A percentile compares a stretch with the other conserved stretches of the same genome.
Evolutionary conservation across 2,113 vertebrate species (phyloP).

Genomic region (Lepidothrix coronata): DNA sequence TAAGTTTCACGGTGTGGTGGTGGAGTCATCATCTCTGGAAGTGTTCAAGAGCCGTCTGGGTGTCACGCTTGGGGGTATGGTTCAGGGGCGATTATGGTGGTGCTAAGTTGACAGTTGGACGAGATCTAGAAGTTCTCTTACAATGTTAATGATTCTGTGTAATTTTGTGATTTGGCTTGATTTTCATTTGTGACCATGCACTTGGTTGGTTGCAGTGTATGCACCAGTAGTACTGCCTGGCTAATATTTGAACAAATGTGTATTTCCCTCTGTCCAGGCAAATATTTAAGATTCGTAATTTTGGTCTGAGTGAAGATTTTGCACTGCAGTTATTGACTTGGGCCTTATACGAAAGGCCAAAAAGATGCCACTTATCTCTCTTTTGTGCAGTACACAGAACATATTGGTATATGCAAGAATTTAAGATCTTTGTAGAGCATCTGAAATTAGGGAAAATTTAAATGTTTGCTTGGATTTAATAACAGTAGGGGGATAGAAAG

Average conservation of each 20-base stretch:
- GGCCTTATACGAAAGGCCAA: background rate
- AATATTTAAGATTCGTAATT: background rate
- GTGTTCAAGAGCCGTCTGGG: background rate
- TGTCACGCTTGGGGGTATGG: fast-evolving
- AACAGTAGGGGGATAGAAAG: background rate
- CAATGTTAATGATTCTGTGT: background rate
- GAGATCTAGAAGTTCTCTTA: background rate
- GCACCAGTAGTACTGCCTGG: background rate
- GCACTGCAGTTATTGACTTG: background rate
- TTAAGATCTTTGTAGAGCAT: background rate
- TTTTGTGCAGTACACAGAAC: background rate
- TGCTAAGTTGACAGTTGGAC: background rate
- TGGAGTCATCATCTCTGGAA: background rate
- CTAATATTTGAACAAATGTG: background rate
- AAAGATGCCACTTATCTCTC: background rate
- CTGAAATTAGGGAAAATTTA: background rate
- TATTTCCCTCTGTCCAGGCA: background rate
- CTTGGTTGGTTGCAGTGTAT: background rate
- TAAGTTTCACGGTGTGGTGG: too few species aligned
- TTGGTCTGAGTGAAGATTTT: background rate
- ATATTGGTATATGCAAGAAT: background rate
- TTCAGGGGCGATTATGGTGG: background rate
- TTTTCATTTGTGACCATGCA: background rate
- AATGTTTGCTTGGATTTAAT: background rate
- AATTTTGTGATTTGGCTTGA: background rate